phyloP scores from a whole-genome alignment of 2,888 invertebrate species.

The Idaea straminata region DNA sequence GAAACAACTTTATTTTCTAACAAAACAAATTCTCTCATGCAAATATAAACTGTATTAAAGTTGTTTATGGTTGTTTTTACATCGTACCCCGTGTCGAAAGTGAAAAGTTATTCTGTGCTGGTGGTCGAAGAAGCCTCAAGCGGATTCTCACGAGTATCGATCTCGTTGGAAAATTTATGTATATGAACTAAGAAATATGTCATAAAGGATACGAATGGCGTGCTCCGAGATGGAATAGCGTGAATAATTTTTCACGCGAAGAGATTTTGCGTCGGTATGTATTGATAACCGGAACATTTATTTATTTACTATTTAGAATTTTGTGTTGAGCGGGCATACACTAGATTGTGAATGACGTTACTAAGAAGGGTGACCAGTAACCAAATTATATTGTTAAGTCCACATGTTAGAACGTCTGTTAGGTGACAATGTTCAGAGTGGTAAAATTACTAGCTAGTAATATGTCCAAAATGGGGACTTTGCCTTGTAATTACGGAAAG shows the following conservation, averaged over 20 bases:
- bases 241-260: constrained; percentile 73
- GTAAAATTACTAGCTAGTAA: too few species aligned
- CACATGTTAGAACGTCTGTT: too few species aligned
- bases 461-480: too few species aligned
- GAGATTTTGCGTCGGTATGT: constrained; percentile 16
- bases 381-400: too few species aligned
- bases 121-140: constrained; percentile 69
- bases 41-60: constrained; percentile 29
- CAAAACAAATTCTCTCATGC: constrained; percentile 22
- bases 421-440: too few species aligned
- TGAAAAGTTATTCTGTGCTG: constrained; percentile 74
- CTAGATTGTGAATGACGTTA: too few species aligned
- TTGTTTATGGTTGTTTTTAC: constrained; percentile 41
- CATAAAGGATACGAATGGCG: constrained; percentile 73
- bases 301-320: not conserved
- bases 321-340: too few species aligned
- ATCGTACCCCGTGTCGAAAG: constrained; percentile 49
- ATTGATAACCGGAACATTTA: not conserved
- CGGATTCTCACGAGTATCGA: constrained; percentile 75
- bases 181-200: constrained; percentile 78
- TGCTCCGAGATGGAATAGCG: constrained; percentile 70
- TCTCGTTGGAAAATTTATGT: constrained; percentile 76
- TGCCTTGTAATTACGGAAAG: too few species aligned
- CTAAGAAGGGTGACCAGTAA: too few species aligned
- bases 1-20: constrained; percentile 70